Base-by-base conservation (phyloP, 1,140 invertebrate genomes). In the Oscheius sp. region DNA sequence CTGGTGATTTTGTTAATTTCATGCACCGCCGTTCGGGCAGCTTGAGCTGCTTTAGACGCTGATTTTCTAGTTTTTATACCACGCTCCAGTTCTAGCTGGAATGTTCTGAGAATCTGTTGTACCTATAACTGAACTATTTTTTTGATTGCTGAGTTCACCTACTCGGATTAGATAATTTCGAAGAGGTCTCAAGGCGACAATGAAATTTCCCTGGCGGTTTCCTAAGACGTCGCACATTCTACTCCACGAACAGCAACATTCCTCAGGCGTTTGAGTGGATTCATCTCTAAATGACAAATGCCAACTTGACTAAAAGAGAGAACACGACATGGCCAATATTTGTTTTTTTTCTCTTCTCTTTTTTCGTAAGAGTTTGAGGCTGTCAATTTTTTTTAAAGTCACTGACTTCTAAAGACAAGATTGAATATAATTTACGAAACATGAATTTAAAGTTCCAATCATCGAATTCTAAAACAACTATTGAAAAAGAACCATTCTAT, bases 141-240 rank as follows among this genome's bases (percentile, higher is more conserved):
- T 15, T 18, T 18, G 35, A 65, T 1, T 20, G 20, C 18, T 58
- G 26, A 67, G 1, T 65, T 15, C 15, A 58, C n/a, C 26, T 68
- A n/a, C 45, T 46, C 59, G 29, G 15, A 74, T n/a, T 15, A 74
- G 52, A 28, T 66, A 55, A 20, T 26, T 46, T 38, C 59, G 58
- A 13, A 74, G 32, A 3, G 72, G 72, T 26, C 72, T 34, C 10
- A 74, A 42, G 1, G 32, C 49, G 3, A 36, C 29, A 23, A 74
- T 74, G 49, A 73, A 74, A 4, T 35, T 46, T 23, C 46, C 68
- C 45, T 74, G 72, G 1, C 72, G 26, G 35, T 73, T 74, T 28
- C 72, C 72, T 10, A 74, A 52, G 3, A 74, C 66, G 29, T 74
- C 72, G 42, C 72, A 74, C 64, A 68, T 67, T 68, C 32, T 59